phyloP scores from a whole-genome alignment of 2,797 vertebrate genomes.

The Coregonus suidteri region DNA sequence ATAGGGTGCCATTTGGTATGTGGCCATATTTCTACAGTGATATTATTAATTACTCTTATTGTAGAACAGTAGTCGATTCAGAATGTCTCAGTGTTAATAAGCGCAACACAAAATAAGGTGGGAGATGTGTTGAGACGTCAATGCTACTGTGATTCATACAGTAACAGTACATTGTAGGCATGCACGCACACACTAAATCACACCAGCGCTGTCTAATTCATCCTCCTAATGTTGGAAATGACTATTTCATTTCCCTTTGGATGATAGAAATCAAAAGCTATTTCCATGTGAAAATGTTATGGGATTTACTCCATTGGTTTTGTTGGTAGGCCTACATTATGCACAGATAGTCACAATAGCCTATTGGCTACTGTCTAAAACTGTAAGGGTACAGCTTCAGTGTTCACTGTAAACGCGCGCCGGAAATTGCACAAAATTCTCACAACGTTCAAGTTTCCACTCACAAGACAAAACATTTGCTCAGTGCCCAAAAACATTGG shows the following conservation, averaged over 20 bases:
- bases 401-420: too few relatives aligned
- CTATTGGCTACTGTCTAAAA: too few relatives aligned
- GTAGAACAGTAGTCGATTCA: background rate
- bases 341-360: too few relatives aligned
- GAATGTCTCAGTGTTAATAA: background rate
- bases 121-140: background rate
- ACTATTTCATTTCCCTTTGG: slow-evolving; percentile 3
- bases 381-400: too few relatives aligned
- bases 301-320: too few relatives aligned
- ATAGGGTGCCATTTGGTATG: background rate
- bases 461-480: too few relatives aligned
- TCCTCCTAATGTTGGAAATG: slow-evolving; percentile 7
- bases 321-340: too few relatives aligned
- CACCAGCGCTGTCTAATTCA: slow-evolving; percentile 6
- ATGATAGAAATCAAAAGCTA: background rate
- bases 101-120: background rate
- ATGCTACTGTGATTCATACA: slow-evolving; percentile 5
- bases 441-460: too few relatives aligned
- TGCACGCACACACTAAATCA: background rate
- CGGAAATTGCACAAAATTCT: too few relatives aligned
- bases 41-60: background rate
- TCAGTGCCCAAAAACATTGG: too few relatives aligned
- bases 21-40: background rate
- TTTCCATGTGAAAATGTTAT: too few relatives aligned
- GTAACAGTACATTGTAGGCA: background rate